A percentile compares a stretch with the other conserved stretches of the same genome.
Conservation (phyloP, 2,797 vertebrate species). For the Pseudopleuronectes americanus region DNA sequence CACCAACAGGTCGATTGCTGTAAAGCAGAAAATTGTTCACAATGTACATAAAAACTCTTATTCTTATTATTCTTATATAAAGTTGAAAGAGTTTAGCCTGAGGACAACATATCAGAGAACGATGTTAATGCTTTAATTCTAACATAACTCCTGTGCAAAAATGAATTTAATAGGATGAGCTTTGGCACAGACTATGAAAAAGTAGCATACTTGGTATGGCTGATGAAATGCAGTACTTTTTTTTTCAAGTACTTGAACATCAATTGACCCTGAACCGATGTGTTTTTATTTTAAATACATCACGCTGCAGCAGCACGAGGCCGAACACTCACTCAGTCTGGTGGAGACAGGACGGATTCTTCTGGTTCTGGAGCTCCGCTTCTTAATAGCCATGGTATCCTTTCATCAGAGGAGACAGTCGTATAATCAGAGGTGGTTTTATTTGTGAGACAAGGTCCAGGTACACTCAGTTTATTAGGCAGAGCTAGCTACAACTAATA, state of each 20-base stretch:
- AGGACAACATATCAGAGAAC: not conserved
- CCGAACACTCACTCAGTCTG: slow-evolving; percentile 87
- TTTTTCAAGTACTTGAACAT: too few relatives aligned
- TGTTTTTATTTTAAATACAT: slow-evolving; percentile 8
- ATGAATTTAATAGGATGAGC: not conserved
- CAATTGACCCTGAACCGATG: not conserved
- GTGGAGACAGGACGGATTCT: slow-evolving; percentile 93
- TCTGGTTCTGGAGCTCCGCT: slow-evolving; percentile 88
- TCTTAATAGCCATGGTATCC: slow-evolving; percentile 95
- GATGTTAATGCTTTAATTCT: not conserved
- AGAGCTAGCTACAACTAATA: not conserved
- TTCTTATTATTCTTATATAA: too few relatives aligned
- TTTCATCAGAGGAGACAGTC: slow-evolving; percentile 57
- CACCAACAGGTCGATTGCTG: not conserved
- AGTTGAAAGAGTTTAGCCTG: not conserved
- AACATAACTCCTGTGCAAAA: not conserved
- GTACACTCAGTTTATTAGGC: not conserved
- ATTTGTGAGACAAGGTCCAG: not conserved
- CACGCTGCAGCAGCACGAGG: not conserved
- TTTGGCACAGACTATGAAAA: too few relatives aligned
- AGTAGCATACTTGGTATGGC: too few relatives aligned
- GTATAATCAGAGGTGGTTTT: slow-evolving; percentile 4
- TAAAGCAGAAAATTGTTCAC: slow-evolving; percentile 1
- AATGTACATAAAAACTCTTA: not conserved
- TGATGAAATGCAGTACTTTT: too few relatives aligned